Percentiles rank a stretch among this genome's conserved stretches.
phyloP scores from a whole-genome alignment of 1,140 invertebrate species.

The Orius insidiosus region DNA sequence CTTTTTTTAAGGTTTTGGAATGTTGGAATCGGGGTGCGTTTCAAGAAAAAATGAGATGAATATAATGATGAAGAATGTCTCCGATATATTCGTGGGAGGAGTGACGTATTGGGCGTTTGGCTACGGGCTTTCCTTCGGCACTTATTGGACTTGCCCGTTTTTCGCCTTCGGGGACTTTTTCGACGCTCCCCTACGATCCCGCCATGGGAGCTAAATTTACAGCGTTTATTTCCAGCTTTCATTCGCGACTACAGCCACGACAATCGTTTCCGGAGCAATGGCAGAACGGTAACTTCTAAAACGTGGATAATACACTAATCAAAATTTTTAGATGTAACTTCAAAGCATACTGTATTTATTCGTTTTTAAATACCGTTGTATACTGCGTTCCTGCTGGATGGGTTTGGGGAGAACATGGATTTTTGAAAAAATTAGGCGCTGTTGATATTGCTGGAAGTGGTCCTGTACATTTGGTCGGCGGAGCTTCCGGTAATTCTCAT shows the following conservation, averaged over 20 bases:
- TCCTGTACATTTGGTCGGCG: slow-evolving; percentile 78
- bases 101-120: slow-evolving; percentile 90
- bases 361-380: slow-evolving; percentile 72
- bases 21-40: slow-evolving; percentile 82
- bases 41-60: slow-evolving; percentile 89
- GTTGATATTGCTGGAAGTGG: slow-evolving; percentile 86
- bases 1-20: slow-evolving; percentile 46
- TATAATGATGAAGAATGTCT: slow-evolving; percentile 94
- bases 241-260: slow-evolving; percentile 80
- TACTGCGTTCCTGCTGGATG: slow-evolving; percentile 90
- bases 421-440: slow-evolving; percentile 58
- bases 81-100: slow-evolving; percentile 81
- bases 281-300: slow-evolving; percentile 47
- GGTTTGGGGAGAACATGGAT: slow-evolving; percentile 76
- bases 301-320: too few species aligned
- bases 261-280: slow-evolving; percentile 81
- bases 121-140: slow-evolving; percentile 81
- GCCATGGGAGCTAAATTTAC: slow-evolving; percentile 62
- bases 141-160: slow-evolving; percentile 49
- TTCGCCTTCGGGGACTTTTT: slow-evolving; percentile 52
- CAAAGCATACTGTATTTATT: slow-evolving; percentile 79
- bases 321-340: slow-evolving; percentile 63
- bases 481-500: slow-evolving; percentile 28
- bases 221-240: slow-evolving; percentile 75
- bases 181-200: slow-evolving; percentile 43